Evolutionary conservation across 2,797 vertebrate genomes (phyloP).

Genomic region (Notoglanidium macrostoma): DNA sequence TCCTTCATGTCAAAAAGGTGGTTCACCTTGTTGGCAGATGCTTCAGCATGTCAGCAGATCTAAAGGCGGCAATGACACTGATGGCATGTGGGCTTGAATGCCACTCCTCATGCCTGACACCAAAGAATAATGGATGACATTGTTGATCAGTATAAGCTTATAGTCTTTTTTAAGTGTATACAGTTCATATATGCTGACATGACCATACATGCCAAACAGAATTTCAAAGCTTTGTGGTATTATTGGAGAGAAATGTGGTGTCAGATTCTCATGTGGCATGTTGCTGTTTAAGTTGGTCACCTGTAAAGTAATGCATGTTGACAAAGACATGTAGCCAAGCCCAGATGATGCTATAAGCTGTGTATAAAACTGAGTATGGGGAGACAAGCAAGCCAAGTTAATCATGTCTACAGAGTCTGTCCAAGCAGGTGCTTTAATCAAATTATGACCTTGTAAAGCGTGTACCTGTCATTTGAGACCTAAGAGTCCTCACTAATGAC

Average conservation of each 20-base stretch:
- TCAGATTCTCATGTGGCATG: not conserved
- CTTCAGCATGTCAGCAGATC: conserved; percentile 35
- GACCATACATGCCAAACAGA: not conserved
- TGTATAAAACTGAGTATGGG: conserved; percentile 50
- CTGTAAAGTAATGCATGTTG: conserved; percentile 39
- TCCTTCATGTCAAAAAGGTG: conserved; percentile 40
- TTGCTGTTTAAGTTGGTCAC: conserved; percentile 41
- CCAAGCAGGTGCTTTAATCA: conserved; percentile 79
- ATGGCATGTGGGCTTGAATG: conserved; percentile 32
- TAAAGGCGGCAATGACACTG: conserved; percentile 39
- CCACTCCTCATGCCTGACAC: conserved; percentile 25
- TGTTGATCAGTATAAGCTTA: not conserved
- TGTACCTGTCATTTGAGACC: conserved; percentile 80
- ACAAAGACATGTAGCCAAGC: conserved; percentile 57
- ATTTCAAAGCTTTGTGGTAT: not conserved
- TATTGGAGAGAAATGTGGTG: not conserved
- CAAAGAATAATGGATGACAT: conserved; percentile 27
- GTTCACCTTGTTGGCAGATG: conserved; percentile 43
- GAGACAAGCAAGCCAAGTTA: conserved; percentile 71
- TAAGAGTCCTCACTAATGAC: conserved; percentile 78
- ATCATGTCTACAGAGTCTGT: conserved; percentile 75
- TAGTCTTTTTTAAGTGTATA: not conserved
- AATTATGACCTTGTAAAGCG: conserved; percentile 84
- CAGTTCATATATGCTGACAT: not conserved
- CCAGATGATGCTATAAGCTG: conserved; percentile 64